Evolutionary conservation across 2,113 vertebrate genomes (phyloP).

Genomic region (Vireo altiloquus): DNA sequence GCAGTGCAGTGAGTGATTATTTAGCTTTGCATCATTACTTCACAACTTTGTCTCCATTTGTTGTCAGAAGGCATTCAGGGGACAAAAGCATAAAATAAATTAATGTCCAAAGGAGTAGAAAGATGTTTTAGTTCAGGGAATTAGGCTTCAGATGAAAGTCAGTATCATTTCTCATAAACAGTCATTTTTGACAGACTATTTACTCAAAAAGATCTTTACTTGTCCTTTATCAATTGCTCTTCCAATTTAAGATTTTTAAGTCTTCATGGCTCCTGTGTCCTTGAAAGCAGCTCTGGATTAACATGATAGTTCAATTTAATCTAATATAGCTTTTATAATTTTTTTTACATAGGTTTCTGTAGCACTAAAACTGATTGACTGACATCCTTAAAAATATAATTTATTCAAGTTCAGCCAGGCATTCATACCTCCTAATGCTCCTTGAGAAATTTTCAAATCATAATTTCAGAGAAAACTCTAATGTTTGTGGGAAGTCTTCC

Average conservation of each 20-base stretch:
- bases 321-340: background rate
- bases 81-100: background rate
- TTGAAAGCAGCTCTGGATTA: background rate
- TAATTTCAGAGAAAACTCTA: background rate
- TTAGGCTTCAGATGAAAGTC: background rate
- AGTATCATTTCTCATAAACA: background rate
- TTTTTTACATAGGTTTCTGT: background rate
- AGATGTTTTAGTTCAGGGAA: background rate
- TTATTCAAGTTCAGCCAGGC: background rate
- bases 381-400: background rate
- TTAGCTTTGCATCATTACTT: background rate
- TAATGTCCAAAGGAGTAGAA: background rate
- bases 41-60: background rate
- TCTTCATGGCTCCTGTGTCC: background rate
- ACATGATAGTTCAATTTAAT: background rate
- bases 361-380: background rate
- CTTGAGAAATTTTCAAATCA: background rate
- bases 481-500: background rate
- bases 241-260: background rate
- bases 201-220: background rate
- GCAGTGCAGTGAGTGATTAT: background rate
- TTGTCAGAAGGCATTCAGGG: background rate
- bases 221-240: background rate
- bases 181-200: background rate
- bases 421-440: background rate